Evolutionary conservation across 2,113 vertebrate genomes (phyloP).

Genomic region (Beaufortia kweichowensis): DNA sequence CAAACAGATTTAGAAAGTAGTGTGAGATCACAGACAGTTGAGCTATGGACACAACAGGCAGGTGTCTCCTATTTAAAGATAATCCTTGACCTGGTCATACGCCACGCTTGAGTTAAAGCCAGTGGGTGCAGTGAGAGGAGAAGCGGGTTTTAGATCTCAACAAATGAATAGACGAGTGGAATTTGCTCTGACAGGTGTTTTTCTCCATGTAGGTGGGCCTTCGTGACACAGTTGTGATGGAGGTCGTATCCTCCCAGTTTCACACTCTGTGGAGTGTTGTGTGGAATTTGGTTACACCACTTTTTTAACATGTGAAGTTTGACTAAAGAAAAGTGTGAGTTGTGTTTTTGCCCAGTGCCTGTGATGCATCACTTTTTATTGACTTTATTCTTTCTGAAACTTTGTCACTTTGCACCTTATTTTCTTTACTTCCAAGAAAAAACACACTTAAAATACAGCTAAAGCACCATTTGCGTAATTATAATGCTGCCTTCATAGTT

Average conservation of each 20-base stretch:
- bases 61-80: constrained; percentile 71
- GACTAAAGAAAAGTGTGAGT: neutral
- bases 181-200: constrained; percentile 39
- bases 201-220: constrained; percentile 36
- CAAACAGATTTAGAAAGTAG: constrained; percentile 64
- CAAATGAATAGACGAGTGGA: neutral
- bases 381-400: constrained; percentile 26
- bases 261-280: constrained; percentile 2
- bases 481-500: too few relatives aligned
- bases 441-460: constrained; percentile 25
- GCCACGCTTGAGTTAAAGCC: constrained; percentile 14
- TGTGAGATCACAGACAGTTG: constrained; percentile 62
- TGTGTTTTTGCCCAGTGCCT: neutral
- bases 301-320: neutral
- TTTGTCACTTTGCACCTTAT: constrained; percentile 15
- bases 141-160: constrained; percentile 38
- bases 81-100: constrained; percentile 66
- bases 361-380: constrained; percentile 14
- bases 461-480: neutral
- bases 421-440: neutral
- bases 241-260: constrained; percentile 9
- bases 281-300: constrained; percentile 21
- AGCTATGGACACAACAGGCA: constrained; percentile 63
- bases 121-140: constrained; percentile 10
- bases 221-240: constrained; percentile 22